phyloP scores from a whole-genome alignment of 2,113 vertebrate species.

The Pseudois nayaur region DNA sequence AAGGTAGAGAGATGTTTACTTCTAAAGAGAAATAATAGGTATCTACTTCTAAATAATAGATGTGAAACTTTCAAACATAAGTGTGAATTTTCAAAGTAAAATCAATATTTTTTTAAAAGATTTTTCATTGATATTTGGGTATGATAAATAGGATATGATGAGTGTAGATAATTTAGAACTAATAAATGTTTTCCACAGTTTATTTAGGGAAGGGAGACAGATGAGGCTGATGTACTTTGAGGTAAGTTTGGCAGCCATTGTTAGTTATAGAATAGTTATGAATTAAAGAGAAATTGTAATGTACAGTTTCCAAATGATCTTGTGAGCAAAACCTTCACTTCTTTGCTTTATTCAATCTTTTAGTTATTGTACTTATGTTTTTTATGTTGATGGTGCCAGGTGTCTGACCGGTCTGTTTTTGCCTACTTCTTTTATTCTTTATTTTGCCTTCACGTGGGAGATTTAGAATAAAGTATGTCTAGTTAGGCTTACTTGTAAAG shows the following conservation, averaged over 20 bases:
- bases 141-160: constrained; percentile 20
- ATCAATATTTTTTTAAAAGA: not conserved
- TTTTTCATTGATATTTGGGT: constrained; percentile 27
- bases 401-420: constrained; percentile 9
- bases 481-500: constrained; percentile 9
- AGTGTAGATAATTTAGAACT: constrained; percentile 58
- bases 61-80: constrained; percentile 27
- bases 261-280: constrained; percentile 43
- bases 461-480: constrained; percentile 8
- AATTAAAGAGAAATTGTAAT: constrained; percentile 37
- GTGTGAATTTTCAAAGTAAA: constrained; percentile 34
- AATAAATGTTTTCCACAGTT: constrained; percentile 45
- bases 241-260: constrained; percentile 42
- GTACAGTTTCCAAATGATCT: not conserved
- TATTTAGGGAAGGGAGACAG: constrained; percentile 53
- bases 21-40: not conserved
- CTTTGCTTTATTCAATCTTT: not conserved
- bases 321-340: not conserved
- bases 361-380: not conserved
- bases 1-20: not conserved
- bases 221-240: constrained; percentile 38
- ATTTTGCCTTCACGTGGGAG: not conserved
- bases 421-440: not conserved
- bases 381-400: not conserved
- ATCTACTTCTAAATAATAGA: constrained; percentile 20